phyloP scores from a whole-genome alignment of 2,113 vertebrate species.

The Lagenorhynchus albirostris region DNA sequence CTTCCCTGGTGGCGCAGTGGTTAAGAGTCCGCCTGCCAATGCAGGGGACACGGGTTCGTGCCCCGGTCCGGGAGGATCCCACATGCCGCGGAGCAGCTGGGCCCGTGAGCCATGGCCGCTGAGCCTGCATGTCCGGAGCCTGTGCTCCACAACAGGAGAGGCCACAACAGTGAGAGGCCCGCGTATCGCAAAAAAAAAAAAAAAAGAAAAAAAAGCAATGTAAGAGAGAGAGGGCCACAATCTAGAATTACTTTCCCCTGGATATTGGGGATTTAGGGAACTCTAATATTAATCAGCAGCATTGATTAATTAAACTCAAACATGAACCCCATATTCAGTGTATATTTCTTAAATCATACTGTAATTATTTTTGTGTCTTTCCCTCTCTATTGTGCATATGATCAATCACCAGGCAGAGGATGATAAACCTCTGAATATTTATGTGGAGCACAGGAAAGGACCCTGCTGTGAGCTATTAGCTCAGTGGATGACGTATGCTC shows the following conservation, averaged over 20 bases:
- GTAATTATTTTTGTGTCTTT: not conserved
- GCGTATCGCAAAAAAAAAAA: no score
- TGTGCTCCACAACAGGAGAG: no score
- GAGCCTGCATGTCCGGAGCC: no score
- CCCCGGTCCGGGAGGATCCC: no score
- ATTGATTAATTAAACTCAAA: not conserved
- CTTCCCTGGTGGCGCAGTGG: no score
- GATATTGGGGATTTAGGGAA: not conserved
- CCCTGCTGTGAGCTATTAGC: constrained; percentile 43
- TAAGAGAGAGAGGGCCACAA: not conserved
- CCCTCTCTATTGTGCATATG: constrained; percentile 6
- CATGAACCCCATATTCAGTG: not conserved
- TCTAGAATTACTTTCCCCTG: not conserved
- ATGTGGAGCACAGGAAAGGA: not conserved
- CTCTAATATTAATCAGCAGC: not conserved
- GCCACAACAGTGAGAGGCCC: no score
- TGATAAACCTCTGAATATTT: constrained; percentile 57
- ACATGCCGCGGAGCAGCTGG: no score
- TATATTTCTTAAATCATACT: constrained; percentile 8
- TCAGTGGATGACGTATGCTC: constrained; percentile 28
- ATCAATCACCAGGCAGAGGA: not conserved
- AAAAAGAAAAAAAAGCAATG: not conserved
- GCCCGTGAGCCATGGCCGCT: no score
- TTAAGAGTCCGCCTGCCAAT: no score
- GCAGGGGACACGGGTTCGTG: no score